Percentiles rank a stretch among this genome's conserved stretches.
phyloP scores from a whole-genome alignment of 2,888 invertebrate species.

The Labia minor region DNA sequence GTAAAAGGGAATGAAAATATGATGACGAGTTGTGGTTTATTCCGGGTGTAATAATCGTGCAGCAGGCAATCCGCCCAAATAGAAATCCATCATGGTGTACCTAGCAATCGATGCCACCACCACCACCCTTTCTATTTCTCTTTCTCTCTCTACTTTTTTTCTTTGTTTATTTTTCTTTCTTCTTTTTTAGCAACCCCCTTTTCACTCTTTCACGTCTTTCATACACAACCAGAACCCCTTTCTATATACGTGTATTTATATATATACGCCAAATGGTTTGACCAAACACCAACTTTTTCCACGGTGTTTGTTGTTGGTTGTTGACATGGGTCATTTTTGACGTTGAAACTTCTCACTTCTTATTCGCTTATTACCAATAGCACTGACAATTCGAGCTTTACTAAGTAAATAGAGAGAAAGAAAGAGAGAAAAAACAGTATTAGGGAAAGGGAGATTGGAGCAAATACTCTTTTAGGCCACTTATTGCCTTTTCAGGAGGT shows the following conservation, averaged over 20 bases:
- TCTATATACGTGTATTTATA: background rate
- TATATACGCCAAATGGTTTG: slow-evolving; percentile 1
- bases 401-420: background rate
- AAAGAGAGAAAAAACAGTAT: background rate
- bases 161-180: slow-evolving; percentile 3
- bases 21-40: background rate
- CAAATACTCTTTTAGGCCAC: background rate
- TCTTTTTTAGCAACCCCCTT: background rate
- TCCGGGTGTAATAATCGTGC: background rate
- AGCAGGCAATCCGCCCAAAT: slow-evolving; percentile 1
- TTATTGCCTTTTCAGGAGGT: background rate
- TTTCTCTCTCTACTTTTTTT: background rate
- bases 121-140: background rate
- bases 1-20: background rate
- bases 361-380: slow-evolving; percentile 3
- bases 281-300: background rate
- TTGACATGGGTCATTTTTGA: slow-evolving; percentile 1
- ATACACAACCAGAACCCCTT: background rate
- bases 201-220: too few species aligned
- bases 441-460: background rate
- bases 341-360: background rate
- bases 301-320: background rate
- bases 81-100: slow-evolving; percentile 13
- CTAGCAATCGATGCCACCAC: background rate
- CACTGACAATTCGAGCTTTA: background rate